These are phyloP conservation scores for Tipula vernalis DNA, from an alignment of 2,888 invertebrate genomes.

Conservation along the genomic window DNA sequence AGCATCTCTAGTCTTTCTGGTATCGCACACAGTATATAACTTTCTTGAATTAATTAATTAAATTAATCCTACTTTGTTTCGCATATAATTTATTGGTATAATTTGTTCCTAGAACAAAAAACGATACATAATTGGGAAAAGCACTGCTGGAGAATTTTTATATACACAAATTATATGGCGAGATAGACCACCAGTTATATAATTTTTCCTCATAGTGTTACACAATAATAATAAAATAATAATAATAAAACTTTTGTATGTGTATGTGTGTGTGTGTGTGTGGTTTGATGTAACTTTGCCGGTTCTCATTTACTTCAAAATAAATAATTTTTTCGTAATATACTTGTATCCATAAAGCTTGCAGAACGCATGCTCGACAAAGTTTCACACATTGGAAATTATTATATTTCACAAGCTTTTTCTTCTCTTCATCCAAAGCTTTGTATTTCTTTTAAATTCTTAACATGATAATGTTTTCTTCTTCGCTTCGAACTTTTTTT, in stretches of 20 bases:
- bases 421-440: background rate
- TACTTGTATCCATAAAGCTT: background rate
- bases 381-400: background rate
- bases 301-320: background rate
- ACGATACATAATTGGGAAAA: background rate
- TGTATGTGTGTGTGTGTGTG: background rate
- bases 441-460: background rate
- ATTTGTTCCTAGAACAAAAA: background rate
- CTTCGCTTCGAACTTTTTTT: background rate
- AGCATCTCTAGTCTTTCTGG: background rate
- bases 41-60: background rate
- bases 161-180: background rate
- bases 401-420: background rate
- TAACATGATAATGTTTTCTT: background rate
- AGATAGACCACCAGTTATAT: background rate
- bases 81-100: background rate
- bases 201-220: background rate
- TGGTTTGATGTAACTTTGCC: background rate
- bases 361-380: background rate
- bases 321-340: background rate
- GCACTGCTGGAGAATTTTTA: background rate
- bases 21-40: background rate
- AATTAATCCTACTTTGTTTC: background rate
- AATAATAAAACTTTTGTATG: background rate
- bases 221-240: background rate